A percentile compares a stretch with the other conserved stretches of the same genome.
These are phyloP conservation scores for Mycetomoellerius zeteki DNA, from an alignment of 1,140 invertebrate genomes.

Conservation along the genomic window DNA sequence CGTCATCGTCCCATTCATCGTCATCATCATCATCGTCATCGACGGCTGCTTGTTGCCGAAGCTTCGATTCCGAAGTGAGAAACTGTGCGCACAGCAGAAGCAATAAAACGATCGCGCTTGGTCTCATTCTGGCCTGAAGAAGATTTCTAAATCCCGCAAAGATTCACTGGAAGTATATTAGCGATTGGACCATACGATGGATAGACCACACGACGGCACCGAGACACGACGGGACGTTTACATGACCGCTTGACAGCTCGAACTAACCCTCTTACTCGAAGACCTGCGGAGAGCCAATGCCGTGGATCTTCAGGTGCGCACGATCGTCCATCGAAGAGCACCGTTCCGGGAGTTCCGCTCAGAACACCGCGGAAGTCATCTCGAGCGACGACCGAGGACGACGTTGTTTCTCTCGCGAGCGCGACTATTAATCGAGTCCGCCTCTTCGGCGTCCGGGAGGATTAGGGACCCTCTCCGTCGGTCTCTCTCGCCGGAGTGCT, in stretches of 20 bases:
- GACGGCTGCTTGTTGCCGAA: slow-evolving; percentile 80
- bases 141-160: slow-evolving; percentile 22
- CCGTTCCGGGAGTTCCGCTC: slow-evolving; percentile 51
- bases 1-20: slow-evolving; percentile 88
- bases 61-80: slow-evolving; percentile 79
- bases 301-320: slow-evolving; percentile 33
- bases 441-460: slow-evolving; percentile 76
- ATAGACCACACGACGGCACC: slow-evolving; percentile 8
- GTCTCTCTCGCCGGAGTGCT: slow-evolving; percentile 53
- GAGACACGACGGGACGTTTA: slow-evolving; percentile 36
- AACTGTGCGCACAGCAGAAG: slow-evolving; percentile 78
- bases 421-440: slow-evolving; percentile 78
- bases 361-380: slow-evolving; percentile 67
- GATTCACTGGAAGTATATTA: slow-evolving; percentile 33
- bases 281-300: slow-evolving; percentile 23
- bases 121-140: slow-evolving; percentile 78
- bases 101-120: slow-evolving; percentile 77
- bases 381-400: slow-evolving; percentile 59
- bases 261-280: slow-evolving; percentile 27
- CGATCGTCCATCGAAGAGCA: slow-evolving; percentile 64
- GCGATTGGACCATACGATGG: slow-evolving; percentile 3
- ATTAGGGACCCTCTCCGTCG: slow-evolving; percentile 69
- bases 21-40: slow-evolving; percentile 84
- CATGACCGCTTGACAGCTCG: slow-evolving; percentile 45
- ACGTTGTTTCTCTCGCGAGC: slow-evolving; percentile 75